Conservation (phyloP, 2,113 vertebrate species). For the Conger conger region DNA sequence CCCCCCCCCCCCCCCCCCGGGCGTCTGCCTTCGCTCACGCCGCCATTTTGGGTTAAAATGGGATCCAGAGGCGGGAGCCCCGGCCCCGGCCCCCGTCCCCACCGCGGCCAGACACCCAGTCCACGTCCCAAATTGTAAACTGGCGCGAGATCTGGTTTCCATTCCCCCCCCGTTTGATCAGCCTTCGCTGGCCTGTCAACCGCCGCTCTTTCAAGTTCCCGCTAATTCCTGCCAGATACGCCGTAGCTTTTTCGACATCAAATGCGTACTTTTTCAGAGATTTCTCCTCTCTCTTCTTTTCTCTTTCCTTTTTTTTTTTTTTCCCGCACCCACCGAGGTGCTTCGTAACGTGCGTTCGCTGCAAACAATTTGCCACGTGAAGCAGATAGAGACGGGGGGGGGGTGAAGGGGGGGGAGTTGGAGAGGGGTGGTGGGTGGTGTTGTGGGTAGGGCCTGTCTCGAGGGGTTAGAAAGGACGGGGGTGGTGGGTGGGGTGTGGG, state of each 20-base stretch:
- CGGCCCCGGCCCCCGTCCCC: no score
- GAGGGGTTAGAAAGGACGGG: no score
- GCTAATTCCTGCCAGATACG: conserved; percentile 43
- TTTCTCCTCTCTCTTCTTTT: no score
- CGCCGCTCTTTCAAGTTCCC: conserved; percentile 44
- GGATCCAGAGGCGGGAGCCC: conserved; percentile 40
- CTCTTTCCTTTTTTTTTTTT: no score
- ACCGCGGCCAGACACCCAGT: neutral
- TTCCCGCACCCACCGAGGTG: conserved; percentile 2
- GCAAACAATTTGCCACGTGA: neutral
- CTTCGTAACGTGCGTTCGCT: neutral
- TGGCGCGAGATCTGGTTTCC: conserved; percentile 40
- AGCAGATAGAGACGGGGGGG: conserved; percentile 18
- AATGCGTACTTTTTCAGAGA: conserved; percentile 42
- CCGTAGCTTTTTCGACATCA: conserved; percentile 31
- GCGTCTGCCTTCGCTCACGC: conserved; percentile 38
- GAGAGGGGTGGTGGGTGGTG: neutral
- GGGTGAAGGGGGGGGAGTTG: neutral
- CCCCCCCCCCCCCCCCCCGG: no score
- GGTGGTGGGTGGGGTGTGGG: conserved; percentile 14
- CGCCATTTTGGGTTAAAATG: conserved; percentile 35
- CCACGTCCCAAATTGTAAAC: conserved; percentile 25
- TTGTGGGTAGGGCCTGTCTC: no score
- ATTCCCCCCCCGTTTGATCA: conserved; percentile 41
- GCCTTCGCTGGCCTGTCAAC: conserved; percentile 39